A percentile compares a stretch with the other conserved stretches of the same genome.
phyloP scores from a whole-genome alignment of 1,140 invertebrate species.

The Pseudobourletiella spinata region DNA sequence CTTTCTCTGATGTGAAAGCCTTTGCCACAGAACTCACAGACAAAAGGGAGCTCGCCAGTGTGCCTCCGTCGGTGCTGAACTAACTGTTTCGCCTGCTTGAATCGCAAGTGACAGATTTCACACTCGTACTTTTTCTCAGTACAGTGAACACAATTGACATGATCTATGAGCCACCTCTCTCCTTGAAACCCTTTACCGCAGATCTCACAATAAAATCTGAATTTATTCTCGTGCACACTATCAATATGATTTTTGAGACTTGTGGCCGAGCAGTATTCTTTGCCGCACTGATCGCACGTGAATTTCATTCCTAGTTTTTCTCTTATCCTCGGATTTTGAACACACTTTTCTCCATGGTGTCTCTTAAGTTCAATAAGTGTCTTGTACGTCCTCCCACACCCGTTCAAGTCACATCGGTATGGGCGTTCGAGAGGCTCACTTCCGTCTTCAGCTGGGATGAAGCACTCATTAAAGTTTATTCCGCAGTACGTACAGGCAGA shows the following conservation, averaged over 20 bases:
- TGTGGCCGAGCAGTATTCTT: not conserved
- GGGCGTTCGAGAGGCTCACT: too few species aligned
- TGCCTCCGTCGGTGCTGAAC: slow-evolving; percentile 36
- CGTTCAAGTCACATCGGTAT: too few species aligned
- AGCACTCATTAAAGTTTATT: too few species aligned
- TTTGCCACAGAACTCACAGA: slow-evolving; percentile 45
- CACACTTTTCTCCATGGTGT: too few species aligned
- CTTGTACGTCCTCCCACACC: too few species aligned
- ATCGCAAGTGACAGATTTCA: not conserved
- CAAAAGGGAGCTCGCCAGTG: slow-evolving; percentile 41
- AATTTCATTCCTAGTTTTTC: not conserved
- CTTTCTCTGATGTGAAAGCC: slow-evolving; percentile 45
- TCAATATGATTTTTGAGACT: not conserved
- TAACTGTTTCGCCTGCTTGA: not conserved
- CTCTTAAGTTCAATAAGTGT: too few species aligned
- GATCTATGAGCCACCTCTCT: not conserved
- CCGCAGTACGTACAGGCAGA: too few species aligned
- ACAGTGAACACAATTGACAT: not conserved
- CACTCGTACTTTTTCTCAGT: not conserved
- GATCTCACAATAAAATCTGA: not conserved
- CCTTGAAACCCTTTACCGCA: not conserved
- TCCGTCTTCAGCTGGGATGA: too few species aligned
- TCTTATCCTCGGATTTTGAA: too few species aligned
- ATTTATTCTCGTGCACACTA: not conserved
- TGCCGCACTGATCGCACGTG: not conserved